Evolutionary conservation across 2,888 invertebrate genomes (phyloP).

Genomic region (Onthophagus sagittarius): DNA sequence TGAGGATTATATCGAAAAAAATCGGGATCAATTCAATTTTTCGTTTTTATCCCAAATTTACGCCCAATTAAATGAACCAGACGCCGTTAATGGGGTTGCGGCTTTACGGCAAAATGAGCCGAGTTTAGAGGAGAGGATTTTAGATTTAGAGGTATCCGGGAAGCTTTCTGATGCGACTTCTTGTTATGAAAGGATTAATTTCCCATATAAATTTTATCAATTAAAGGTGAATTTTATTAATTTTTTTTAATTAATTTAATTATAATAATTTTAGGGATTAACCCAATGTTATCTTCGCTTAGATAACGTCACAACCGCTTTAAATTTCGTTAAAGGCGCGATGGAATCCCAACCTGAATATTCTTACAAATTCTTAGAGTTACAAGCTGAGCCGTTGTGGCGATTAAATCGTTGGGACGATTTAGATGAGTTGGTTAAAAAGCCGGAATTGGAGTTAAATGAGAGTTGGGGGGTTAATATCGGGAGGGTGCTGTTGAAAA

Average conservation of each 20-base stretch:
- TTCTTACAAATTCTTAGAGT: constrained; percentile 60
- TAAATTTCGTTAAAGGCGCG: constrained; percentile 69
- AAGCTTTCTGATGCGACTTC: constrained; percentile 79
- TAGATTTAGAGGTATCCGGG: constrained; percentile 81
- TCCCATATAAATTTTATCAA: constrained; percentile 46
- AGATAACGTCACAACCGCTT: constrained; percentile 83
- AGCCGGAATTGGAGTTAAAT: constrained; percentile 49
- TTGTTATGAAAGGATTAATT: constrained; percentile 81
- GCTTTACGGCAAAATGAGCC: constrained; percentile 73
- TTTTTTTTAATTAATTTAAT: not conserved
- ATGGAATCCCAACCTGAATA: constrained; percentile 58
- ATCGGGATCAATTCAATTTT: constrained; percentile 51
- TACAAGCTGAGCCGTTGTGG: constrained; percentile 83
- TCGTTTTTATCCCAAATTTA: constrained; percentile 73
- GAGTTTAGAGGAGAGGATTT: constrained; percentile 75
- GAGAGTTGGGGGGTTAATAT: constrained; percentile 72
- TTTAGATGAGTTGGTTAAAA: constrained; percentile 60
- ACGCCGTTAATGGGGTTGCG: constrained; percentile 79
- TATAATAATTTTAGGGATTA: constrained; percentile 58
- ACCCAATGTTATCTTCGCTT: constrained; percentile 81
- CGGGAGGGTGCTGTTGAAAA: constrained; percentile 64
- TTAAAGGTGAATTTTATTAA: constrained; percentile 43
- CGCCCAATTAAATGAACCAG: constrained; percentile 83
- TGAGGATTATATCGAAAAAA: too few species aligned
- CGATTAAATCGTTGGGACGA: constrained; percentile 79